phyloP scores from a whole-genome alignment of 2,888 invertebrate genomes.

The Copidosoma aretas region DNA sequence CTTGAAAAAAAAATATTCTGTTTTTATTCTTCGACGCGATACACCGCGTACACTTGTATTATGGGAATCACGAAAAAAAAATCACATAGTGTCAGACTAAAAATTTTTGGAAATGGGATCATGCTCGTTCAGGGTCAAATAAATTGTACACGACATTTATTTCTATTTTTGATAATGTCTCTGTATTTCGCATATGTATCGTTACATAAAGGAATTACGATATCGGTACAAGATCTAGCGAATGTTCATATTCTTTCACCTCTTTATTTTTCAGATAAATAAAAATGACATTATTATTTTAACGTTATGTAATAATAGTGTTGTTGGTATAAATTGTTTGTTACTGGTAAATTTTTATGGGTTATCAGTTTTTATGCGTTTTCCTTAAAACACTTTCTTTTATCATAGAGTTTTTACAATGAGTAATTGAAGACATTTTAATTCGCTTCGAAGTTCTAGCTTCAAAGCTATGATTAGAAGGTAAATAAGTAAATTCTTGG shows the following conservation, averaged over 20 bases:
- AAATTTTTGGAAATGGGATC: too few species aligned
- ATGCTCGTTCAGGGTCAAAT: too few species aligned
- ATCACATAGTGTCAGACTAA: too few species aligned
- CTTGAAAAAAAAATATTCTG: too few species aligned
- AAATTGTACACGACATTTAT: too few species aligned
- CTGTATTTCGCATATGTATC: slow-evolving; percentile 53
- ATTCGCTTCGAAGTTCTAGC: background rate
- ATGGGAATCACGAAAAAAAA: too few species aligned
- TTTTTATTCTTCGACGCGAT: too few species aligned
- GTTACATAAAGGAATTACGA: slow-evolving; percentile 52
- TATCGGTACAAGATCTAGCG: slow-evolving; percentile 41
- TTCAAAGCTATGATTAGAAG: slow-evolving; percentile 22
- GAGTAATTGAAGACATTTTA: background rate
- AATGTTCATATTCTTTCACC: slow-evolving; percentile 35
- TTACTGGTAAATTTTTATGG: background rate
- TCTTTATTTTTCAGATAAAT: background rate
- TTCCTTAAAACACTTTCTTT: background rate
- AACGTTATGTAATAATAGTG: background rate
- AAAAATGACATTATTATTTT: background rate
- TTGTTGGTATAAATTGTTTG: background rate
- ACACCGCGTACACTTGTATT: too few species aligned
- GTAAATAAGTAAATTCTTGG: slow-evolving; percentile 35
- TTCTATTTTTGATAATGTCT: slow-evolving; percentile 43
- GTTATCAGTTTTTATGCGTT: background rate
- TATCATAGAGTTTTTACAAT: background rate